phyloP scores from a whole-genome alignment of 2,797 vertebrate genomes.

The Borostomias antarcticus region DNA sequence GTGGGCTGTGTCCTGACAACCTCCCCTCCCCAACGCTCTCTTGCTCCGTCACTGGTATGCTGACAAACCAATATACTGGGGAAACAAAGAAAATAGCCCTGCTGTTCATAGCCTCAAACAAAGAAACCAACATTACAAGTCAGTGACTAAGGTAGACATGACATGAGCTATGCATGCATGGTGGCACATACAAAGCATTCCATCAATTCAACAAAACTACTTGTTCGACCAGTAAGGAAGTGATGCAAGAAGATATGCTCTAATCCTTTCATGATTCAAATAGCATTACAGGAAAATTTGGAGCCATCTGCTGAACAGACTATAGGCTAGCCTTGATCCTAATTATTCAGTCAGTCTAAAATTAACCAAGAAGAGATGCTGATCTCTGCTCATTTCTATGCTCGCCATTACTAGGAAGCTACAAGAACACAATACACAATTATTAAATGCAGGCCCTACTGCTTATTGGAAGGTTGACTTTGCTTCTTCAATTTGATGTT shows the following conservation, averaged over 20 bases:
- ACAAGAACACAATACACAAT: background rate
- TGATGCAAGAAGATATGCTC: slow-evolving; percentile 31
- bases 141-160: slow-evolving; percentile 25
- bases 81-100: slow-evolving; percentile 33
- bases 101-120: slow-evolving; percentile 37
- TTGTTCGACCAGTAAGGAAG: slow-evolving; percentile 51
- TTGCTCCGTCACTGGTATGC: slow-evolving; percentile 38
- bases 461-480: background rate
- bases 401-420: background rate
- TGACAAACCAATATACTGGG: slow-evolving; percentile 48
- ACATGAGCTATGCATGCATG: slow-evolving; percentile 17
- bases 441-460: background rate
- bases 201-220: slow-evolving; percentile 37
- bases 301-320: background rate
- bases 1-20: slow-evolving; percentile 47
- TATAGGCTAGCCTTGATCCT: background rate
- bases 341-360: background rate
- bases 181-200: slow-evolving; percentile 59
- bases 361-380: background rate
- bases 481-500: background rate
- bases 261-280: slow-evolving; percentile 12
- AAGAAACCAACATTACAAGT: slow-evolving; percentile 33
- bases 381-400: no score
- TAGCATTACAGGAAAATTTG: background rate
- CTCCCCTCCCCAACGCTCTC: slow-evolving; percentile 41